Conservation (phyloP, 1,140 invertebrate genomes). For the Stegodyphus dumicola region DNA sequence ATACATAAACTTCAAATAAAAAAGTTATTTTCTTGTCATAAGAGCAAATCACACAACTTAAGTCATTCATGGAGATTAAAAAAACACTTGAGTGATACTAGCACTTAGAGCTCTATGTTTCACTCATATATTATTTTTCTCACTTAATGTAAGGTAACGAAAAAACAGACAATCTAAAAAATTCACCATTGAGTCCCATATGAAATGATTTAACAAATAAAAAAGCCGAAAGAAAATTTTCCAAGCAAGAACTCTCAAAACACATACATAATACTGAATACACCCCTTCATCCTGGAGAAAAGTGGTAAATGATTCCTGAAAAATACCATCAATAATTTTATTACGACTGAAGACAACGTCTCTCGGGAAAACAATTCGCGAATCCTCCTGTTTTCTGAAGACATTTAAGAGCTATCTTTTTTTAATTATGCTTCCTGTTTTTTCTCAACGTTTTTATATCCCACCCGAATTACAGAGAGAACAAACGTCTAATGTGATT, state of each 20-base stretch:
- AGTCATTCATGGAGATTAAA: too few species aligned
- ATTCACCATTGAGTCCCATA: too few species aligned
- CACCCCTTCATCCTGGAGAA: slow-evolving; percentile 14
- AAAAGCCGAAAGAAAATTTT: background rate
- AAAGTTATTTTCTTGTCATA: too few species aligned
- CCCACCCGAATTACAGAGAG: slow-evolving; percentile 37
- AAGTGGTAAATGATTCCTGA: slow-evolving; percentile 44
- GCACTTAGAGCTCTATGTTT: too few species aligned
- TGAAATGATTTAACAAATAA: too few species aligned
- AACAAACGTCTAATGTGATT: slow-evolving; percentile 53
- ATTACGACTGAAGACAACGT: slow-evolving; percentile 34
- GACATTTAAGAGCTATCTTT: slow-evolving; percentile 41
- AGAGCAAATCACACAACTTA: too few species aligned
- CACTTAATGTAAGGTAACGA: too few species aligned
- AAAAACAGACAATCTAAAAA: too few species aligned
- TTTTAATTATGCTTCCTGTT: slow-evolving; percentile 43
- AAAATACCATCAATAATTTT: slow-evolving; percentile 50
- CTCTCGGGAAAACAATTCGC: slow-evolving; percentile 5
- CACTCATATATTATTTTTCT: too few species aligned
- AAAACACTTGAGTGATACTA: too few species aligned
- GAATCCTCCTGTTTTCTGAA: slow-evolving; percentile 35
- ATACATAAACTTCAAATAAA: too few species aligned
- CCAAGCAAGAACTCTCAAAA: slow-evolving; percentile 17
- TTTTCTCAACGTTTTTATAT: background rate
- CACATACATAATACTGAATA: slow-evolving; percentile 14